A percentile compares a stretch with the other conserved stretches of the same genome.
Conservation (phyloP, 2,113 vertebrate species). For the Neodon shergylaensis region DNA sequence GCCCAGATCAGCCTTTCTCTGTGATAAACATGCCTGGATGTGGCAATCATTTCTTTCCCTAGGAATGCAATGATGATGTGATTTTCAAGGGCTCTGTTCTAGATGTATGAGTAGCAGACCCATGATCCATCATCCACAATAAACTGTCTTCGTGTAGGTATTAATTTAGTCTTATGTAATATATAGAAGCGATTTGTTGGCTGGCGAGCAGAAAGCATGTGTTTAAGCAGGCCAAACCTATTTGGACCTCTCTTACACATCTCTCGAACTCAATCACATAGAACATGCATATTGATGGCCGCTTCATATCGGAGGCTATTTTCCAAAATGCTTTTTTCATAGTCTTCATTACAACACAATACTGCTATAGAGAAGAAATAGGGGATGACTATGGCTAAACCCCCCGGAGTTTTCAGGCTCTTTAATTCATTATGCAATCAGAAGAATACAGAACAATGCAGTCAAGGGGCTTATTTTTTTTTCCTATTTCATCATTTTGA, state of each 20-base stretch:
- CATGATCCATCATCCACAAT: conserved; percentile 74
- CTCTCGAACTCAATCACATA: conserved; percentile 55
- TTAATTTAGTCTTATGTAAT: conserved; percentile 76
- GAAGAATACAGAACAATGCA: not conserved
- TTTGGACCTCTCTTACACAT: conserved; percentile 63
- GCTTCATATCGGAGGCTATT: conserved; percentile 61
- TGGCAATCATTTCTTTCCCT: conserved; percentile 73
- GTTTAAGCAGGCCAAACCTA: conserved; percentile 66
- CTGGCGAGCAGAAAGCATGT: conserved; percentile 70
- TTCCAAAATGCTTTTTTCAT: conserved; percentile 66
- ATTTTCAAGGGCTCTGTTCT: conserved; percentile 77
- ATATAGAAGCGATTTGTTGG: conserved; percentile 72
- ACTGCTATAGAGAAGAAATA: not conserved
- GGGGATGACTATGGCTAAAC: not conserved
- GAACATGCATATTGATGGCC: conserved; percentile 65
- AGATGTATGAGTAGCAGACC: conserved; percentile 69
- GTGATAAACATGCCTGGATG: conserved; percentile 70
- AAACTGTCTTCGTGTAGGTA: conserved; percentile 70
- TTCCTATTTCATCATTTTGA: conserved; percentile 24
- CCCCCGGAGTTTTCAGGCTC: not conserved
- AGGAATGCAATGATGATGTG: conserved; percentile 71
- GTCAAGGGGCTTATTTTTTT: not conserved
- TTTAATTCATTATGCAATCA: conserved; percentile 36
- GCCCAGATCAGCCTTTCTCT: conserved; percentile 1
- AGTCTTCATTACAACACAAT: conserved; percentile 59